These are phyloP conservation scores for Centropus unirufus DNA, from an alignment of 2,113 vertebrate genomes.

Conservation along the genomic window DNA sequence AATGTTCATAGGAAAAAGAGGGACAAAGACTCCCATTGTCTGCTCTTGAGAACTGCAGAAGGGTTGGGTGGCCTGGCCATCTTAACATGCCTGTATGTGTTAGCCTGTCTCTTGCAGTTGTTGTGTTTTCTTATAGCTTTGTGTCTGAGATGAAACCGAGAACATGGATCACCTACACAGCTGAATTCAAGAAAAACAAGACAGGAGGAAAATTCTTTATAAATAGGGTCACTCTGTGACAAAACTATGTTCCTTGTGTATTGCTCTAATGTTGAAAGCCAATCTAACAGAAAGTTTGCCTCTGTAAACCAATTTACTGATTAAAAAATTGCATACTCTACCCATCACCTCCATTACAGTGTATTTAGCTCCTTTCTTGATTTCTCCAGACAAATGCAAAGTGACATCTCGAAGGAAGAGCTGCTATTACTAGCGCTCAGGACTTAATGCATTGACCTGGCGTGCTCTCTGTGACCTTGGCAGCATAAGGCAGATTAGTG, in stretches of 20 bases:
- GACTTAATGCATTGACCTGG: conserved; percentile 46
- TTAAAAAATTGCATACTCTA: neutral
- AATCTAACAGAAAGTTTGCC: conserved; percentile 25
- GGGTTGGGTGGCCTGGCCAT: neutral
- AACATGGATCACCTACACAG: neutral
- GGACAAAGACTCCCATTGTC: neutral
- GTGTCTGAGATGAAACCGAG: neutral
- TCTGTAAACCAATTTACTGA: conserved; percentile 21
- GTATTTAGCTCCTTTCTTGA: neutral
- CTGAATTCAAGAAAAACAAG: neutral
- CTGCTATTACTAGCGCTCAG: conserved; percentile 45
- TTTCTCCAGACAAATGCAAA: conserved; percentile 54
- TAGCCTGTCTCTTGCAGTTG: neutral
- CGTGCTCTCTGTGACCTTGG: conserved; percentile 63
- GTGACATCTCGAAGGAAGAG: conserved; percentile 52
- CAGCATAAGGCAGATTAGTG: conserved; percentile 46
- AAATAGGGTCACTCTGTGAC: neutral
- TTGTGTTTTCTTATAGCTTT: neutral
- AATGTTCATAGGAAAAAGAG: neutral
- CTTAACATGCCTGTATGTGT: too few relatives aligned
- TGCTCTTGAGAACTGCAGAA: neutral
- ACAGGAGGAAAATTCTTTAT: neutral
- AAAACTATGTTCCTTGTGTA: neutral
- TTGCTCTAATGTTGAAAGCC: neutral
- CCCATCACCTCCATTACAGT: neutral